Evolutionary conservation across 1,140 invertebrate species (phyloP).

Genomic region (Lepidurus couesii): DNA sequence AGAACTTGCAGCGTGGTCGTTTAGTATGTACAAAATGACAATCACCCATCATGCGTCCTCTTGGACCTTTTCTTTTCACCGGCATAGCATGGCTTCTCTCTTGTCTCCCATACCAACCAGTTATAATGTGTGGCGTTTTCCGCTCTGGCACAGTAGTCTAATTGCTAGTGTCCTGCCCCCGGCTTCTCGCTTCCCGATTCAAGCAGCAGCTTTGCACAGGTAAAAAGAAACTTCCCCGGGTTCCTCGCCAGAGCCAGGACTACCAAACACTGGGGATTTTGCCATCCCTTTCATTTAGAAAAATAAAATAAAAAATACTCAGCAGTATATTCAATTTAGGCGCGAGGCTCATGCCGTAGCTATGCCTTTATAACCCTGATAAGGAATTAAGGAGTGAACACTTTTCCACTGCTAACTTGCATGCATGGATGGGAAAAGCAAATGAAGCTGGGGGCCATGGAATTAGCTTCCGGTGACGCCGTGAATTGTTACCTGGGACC

Average conservation of each 20-base stretch:
- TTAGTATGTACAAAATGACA: neutral
- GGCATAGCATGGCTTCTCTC: neutral
- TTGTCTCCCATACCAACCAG: conserved; percentile 2
- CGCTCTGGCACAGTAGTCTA: conserved; percentile 20
- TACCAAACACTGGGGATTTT: too few species aligned
- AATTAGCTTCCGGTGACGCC: neutral
- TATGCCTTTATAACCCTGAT: neutral
- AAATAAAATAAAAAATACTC: too few species aligned
- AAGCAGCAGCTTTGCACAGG: neutral
- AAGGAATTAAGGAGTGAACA: neutral
- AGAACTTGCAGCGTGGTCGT: neutral
- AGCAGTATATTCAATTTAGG: neutral
- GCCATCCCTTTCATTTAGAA: too few species aligned
- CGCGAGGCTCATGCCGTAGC: neutral
- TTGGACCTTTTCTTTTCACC: neutral
- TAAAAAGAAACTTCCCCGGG: neutral
- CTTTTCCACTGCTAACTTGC: neutral
- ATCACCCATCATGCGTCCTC: conserved; percentile 11
- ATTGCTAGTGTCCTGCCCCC: conserved; percentile 12
- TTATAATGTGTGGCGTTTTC: conserved; percentile 5
- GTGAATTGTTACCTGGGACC: neutral
- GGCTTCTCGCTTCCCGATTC: neutral
- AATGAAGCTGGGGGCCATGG: neutral
- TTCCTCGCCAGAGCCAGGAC: too few species aligned
- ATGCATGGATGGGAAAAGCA: neutral